These are phyloP conservation scores for Buphagus erythrorhynchus DNA, from an alignment of 2,797 vertebrate species.

Conservation along the genomic window DNA sequence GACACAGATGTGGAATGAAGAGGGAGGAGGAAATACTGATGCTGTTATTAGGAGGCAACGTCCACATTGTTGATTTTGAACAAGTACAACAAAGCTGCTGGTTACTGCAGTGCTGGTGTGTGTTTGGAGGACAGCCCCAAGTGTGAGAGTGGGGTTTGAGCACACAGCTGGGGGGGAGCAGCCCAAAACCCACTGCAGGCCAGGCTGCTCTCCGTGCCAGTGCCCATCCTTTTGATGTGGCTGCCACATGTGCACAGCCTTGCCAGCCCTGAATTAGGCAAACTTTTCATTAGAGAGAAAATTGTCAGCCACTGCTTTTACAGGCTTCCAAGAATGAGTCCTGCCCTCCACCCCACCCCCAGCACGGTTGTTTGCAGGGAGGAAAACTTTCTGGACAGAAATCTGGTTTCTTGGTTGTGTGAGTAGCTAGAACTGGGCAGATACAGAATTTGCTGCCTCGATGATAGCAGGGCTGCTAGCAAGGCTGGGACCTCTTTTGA, in stretches of 20 bases:
- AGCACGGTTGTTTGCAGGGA: not conserved
- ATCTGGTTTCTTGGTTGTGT: not conserved
- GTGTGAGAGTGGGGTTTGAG: not conserved
- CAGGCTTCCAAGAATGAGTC: not conserved
- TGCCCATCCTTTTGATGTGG: conserved; percentile 51
- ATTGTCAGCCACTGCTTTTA: not conserved
- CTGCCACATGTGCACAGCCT: conserved; percentile 15
- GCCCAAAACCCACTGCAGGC: not conserved
- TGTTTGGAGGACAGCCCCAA: not conserved
- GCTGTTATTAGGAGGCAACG: not conserved
- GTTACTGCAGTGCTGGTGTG: not conserved
- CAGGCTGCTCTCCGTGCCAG: not conserved
- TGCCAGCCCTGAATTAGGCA: conserved; percentile 13
- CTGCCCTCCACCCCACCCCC: not conserved
- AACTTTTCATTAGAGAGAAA: conserved; percentile 29
- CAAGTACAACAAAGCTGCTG: not conserved
- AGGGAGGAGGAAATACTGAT: not conserved
- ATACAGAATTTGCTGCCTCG: not conserved
- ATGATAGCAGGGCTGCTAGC: not conserved
- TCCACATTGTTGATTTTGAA: not conserved
- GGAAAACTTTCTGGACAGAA: not conserved
- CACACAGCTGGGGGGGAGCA: not conserved
- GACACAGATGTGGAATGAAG: not conserved
- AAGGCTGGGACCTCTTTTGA: not conserved
- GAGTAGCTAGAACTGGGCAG: not conserved